These are phyloP conservation scores for Girardia tigrina DNA, from an alignment of 2,888 invertebrate species.

Conservation along the genomic window DNA sequence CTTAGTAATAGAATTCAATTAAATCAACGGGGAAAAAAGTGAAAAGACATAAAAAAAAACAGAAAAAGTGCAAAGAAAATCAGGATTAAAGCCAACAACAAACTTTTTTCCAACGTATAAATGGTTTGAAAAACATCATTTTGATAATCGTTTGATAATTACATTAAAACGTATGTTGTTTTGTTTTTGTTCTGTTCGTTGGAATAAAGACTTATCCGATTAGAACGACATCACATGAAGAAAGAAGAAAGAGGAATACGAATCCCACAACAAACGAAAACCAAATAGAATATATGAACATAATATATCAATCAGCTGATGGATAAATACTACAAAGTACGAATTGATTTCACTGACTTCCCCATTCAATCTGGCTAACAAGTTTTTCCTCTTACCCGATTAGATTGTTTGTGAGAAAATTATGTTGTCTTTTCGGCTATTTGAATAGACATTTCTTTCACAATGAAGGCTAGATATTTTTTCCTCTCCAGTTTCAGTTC, in stretches of 20 bases:
- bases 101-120: conserved; percentile 14
- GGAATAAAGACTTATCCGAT: background rate
- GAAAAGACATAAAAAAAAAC: too few species aligned
- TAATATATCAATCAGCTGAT: conserved; percentile 15
- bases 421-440: conserved; percentile 23
- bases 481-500: conserved; percentile 23
- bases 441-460: conserved; percentile 4
- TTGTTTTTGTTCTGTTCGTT: background rate
- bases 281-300: conserved; percentile 15
- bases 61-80: background rate
- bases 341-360: conserved; percentile 12
- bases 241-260: background rate
- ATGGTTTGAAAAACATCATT: conserved; percentile 15
- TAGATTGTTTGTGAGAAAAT: conserved; percentile 23
- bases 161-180: background rate
- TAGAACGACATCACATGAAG: conserved; percentile 9
- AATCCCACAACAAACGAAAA: conserved; percentile 2
- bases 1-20: background rate
- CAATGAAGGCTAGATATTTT: conserved; percentile 8
- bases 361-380: conserved; percentile 17
- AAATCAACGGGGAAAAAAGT: too few species aligned
- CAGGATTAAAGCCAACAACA: background rate
- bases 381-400: conserved; percentile 5
- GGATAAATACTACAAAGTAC: conserved; percentile 23
- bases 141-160: background rate